phyloP scores from a whole-genome alignment of 2,888 invertebrate genomes.

The Drosophila bunnanda region DNA sequence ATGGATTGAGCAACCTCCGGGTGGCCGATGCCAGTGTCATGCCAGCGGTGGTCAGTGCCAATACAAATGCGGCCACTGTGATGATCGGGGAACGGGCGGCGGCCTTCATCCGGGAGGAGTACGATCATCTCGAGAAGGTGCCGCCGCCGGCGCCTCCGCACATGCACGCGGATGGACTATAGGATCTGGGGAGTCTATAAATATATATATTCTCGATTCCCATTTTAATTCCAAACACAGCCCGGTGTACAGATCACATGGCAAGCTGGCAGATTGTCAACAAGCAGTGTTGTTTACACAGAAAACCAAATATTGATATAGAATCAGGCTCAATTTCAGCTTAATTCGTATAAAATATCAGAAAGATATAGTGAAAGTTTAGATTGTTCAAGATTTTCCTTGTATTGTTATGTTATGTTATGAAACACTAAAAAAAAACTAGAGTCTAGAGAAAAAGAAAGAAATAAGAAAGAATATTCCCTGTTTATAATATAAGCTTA shows the following conservation, averaged over 20 bases:
- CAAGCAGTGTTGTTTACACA: background rate
- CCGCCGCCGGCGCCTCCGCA: conserved; percentile 3
- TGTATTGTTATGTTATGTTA: too few species aligned
- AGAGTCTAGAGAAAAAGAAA: background rate
- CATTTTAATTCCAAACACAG: conserved; percentile 1
- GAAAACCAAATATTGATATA: background rate
- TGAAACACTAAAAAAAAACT: background rate
- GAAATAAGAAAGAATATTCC: background rate
- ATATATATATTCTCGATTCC: background rate
- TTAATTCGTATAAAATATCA: background rate
- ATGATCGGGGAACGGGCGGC: conserved; percentile 94
- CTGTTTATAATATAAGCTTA: background rate
- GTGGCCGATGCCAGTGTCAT: conserved; percentile 92
- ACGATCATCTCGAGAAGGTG: background rate
- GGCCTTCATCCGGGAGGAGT: conserved; percentile 85
- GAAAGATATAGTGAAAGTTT: background rate
- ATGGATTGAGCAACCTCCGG: conserved; percentile 87
- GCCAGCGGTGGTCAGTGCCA: conserved; percentile 91
- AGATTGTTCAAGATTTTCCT: background rate
- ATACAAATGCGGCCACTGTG: conserved; percentile 93
- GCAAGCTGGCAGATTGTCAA: conserved; percentile 10
- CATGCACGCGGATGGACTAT: conserved; percentile 50
- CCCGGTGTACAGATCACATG: background rate
- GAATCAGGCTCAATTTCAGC: background rate
- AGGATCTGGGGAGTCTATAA: background rate